phyloP scores from a whole-genome alignment of 2,797 vertebrate genomes.

The Melopsittacus undulatus region DNA sequence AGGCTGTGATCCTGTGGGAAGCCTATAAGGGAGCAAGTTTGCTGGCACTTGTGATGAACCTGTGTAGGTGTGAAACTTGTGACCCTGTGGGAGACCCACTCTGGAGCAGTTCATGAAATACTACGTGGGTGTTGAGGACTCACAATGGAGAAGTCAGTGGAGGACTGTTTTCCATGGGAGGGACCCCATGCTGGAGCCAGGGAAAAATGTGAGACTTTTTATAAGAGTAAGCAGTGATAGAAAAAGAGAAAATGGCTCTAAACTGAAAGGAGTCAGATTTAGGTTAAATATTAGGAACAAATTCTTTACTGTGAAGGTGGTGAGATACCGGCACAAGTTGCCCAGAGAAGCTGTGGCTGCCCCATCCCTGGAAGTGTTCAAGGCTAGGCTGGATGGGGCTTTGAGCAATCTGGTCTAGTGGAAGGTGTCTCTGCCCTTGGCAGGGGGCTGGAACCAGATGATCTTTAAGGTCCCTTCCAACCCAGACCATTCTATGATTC shows the following conservation, averaged over 20 bases:
- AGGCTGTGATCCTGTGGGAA: neutral
- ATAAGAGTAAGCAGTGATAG: neutral
- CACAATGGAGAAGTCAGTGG: neutral
- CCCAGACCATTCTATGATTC: neutral
- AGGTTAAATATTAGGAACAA: neutral
- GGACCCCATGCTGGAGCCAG: neutral
- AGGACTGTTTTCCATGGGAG: neutral
- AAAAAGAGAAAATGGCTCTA: neutral
- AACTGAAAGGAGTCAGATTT: neutral
- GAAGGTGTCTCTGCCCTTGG: neutral
- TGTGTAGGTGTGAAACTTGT: neutral
- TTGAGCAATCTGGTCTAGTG: neutral
- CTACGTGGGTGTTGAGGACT: neutral
- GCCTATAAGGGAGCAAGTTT: neutral
- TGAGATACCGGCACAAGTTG: neutral
- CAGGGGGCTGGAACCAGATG: neutral
- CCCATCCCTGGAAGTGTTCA: neutral
- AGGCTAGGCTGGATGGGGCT: neutral
- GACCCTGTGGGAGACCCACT: neutral
- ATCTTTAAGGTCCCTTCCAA: neutral
- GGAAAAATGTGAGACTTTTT: neutral
- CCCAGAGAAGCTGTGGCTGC: neutral
- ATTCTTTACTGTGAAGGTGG: neutral
- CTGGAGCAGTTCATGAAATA: neutral
- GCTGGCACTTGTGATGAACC: neutral